Base-by-base conservation (phyloP, 2,797 vertebrate species). In the Micropoecilia bifurca region DNA sequence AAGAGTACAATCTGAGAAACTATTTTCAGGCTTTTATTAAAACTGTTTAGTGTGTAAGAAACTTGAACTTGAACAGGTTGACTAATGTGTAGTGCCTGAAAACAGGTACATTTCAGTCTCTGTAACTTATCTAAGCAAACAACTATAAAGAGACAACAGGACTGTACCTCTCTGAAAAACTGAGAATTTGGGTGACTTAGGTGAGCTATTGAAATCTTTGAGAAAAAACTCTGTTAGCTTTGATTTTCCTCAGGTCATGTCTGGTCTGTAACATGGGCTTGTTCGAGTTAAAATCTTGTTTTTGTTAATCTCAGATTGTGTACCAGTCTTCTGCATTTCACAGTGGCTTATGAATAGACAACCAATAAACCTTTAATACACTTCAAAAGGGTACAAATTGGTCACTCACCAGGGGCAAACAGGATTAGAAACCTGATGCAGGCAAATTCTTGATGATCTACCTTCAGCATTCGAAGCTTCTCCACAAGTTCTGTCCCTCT, bases 381-480 rank as follows among this genome's bases (percentile, higher is more conserved):
- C n/a, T 55, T 55, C 53, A 55, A 75, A 63, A 25, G n/a, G 20
- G 12, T 47, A 78, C 48, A 33, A 7, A 6, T 10, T 36, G 28
- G 36, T 73, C 41, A 69, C 97, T 96, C 82, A 99, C 98, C 97
- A 0, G 97, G 96, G 89, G 97, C 98, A 91, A 99, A 98, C 85
- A 99, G 97, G 88, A 97, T 95, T 78, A 98, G 96, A 90, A 98
- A 98, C 90, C 97, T 98, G 85, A 98, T 95, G 89, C 97, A 98
- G 92, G 96, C 96, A 0, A 97, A 96, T 87, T 98, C 97, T 83
- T 97, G 96, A 71, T 94, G 93, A 82, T 99, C 97, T 71, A 97
- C 94, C 85, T 97, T 96, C 22, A 99, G 93, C 0, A 95, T 88
- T 0, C 95, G 96, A 57, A 99, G 80, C 87, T 95, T 96, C 45